These are phyloP conservation scores for Muntiacus reevesi DNA, from an alignment of 2,113 vertebrate species.

Conservation along the genomic window DNA sequence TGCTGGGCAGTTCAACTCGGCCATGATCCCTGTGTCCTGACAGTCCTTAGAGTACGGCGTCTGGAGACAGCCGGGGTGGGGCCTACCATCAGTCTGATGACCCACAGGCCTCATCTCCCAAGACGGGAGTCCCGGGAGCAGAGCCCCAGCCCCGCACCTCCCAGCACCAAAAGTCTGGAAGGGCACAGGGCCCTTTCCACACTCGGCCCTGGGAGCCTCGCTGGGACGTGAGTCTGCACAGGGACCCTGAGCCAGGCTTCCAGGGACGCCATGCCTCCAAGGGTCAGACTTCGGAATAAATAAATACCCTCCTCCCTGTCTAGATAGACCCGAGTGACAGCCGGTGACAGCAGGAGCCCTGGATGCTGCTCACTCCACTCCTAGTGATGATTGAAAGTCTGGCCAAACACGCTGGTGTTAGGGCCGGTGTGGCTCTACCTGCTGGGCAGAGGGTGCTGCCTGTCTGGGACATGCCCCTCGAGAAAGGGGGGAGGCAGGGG, in stretches of 20 bases:
- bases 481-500: not conserved
- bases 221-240: not conserved
- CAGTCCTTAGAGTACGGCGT: constrained; percentile 38
- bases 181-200: not conserved
- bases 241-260: rapidly evolving
- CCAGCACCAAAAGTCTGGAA: rapidly evolving
- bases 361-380: too few relatives aligned
- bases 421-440: too few relatives aligned
- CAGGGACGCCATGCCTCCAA: rapidly evolving
- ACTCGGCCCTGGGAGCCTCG: rapidly evolving
- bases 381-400: too few relatives aligned
- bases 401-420: too few relatives aligned
- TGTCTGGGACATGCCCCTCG: not conserved
- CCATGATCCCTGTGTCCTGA: too few relatives aligned
- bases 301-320: rapidly evolving
- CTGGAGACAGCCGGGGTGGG: constrained; percentile 26
- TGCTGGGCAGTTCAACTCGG: too few relatives aligned
- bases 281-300: rapidly evolving
- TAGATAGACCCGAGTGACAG: too few relatives aligned
- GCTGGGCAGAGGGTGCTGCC: too few relatives aligned
- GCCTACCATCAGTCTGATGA: constrained; percentile 70
- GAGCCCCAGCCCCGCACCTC: rapidly evolving
- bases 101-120: constrained; percentile 65
- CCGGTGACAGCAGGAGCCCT: rapidly evolving
- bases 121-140: not conserved